Percentiles rank a stretch among this genome's conserved stretches.
Conservation (phyloP, 2,113 vertebrate genomes). For the Caloenas nicobarica region DNA sequence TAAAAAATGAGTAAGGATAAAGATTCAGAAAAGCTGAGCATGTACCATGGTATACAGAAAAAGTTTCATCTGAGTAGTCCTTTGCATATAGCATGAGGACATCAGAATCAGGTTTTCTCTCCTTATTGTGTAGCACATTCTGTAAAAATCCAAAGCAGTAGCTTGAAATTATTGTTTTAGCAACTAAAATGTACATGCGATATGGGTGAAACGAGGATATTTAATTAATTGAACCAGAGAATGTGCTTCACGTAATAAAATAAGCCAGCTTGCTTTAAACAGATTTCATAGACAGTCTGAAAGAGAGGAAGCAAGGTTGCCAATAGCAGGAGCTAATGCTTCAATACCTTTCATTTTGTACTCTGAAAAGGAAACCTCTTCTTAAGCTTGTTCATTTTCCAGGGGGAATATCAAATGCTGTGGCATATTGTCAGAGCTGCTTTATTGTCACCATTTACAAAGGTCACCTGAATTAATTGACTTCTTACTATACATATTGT, state of each 20-base stretch:
- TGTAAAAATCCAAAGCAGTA: not conserved
- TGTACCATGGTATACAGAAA: not conserved
- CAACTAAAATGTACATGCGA: not conserved
- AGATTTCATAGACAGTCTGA: conserved; percentile 40
- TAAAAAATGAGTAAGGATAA: not conserved
- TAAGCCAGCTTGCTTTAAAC: conserved; percentile 44
- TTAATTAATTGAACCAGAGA: not conserved
- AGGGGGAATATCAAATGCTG: conserved; percentile 62
- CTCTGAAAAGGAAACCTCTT: conserved; percentile 63
- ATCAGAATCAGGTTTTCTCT: conserved; percentile 14
- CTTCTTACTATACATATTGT: conserved; percentile 64
- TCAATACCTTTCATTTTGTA: conserved; percentile 71
- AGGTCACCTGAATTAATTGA: conserved; percentile 78
- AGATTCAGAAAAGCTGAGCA: not conserved
- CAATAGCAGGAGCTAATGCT: conserved; percentile 68
- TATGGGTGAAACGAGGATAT: not conserved
- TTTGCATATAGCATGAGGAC: conserved; percentile 26
- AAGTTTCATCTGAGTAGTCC: conserved; percentile 61
- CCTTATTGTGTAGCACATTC: conserved; percentile 32
- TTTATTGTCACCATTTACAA: conserved; percentile 74
- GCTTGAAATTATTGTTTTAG: not conserved
- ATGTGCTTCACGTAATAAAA: not conserved
- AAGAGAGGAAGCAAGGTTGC: conserved; percentile 55
- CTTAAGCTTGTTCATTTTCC: conserved; percentile 73
- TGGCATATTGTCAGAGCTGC: conserved; percentile 66